Base-by-base conservation (phyloP, 2,888 invertebrate species). In the Clanis bilineata region DNA sequence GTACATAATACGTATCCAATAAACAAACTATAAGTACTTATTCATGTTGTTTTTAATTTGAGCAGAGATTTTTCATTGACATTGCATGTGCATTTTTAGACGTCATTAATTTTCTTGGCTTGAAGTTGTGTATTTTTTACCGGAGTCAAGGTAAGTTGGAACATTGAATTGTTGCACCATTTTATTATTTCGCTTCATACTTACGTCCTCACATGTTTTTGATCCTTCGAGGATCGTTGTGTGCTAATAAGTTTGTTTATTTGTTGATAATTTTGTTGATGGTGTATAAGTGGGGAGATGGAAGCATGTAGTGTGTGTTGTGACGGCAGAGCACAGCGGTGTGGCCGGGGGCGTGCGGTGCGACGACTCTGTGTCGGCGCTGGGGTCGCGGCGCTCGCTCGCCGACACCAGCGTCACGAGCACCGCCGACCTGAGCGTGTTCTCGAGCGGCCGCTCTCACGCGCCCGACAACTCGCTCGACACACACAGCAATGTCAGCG, bases 321-420 rank as follows among this genome's bases (percentile, higher is more conserved):
- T 64, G 44, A 36, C 38, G 59, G 32, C 78, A 91, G 91, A 91
- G 71, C 88, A 90, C 76, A 90, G 90, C 68, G 90, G 88, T 39
- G 82, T 80, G 58, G 88, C 86, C 62, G 80, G 85, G 57, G 86
- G 82, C 9, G 83, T 72, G 56, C 82, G 90, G 1, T 88, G 91
- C 69, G 93, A 93, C 74, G 96, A 96, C 79, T 95, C 95, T 21
- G 94, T 94, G 72, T 96, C 96, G 32, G 91, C 94, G 64, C 80
- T 95, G 59, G 96, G 96, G 25, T 96, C 96, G 18, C 93, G 96
- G 60, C 94, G 96, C 58, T 97, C 96, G 57, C 90, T 97, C 63
- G 96, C 96, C 18, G 96, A 96, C 80, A 97, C 96, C 22, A 96
- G 96, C 72, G 96, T 96, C 58, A 97, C 96, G 32, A 96, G 96